Conservation (phyloP, 2,113 vertebrate genomes). For the Arvicanthis niloticus region DNA sequence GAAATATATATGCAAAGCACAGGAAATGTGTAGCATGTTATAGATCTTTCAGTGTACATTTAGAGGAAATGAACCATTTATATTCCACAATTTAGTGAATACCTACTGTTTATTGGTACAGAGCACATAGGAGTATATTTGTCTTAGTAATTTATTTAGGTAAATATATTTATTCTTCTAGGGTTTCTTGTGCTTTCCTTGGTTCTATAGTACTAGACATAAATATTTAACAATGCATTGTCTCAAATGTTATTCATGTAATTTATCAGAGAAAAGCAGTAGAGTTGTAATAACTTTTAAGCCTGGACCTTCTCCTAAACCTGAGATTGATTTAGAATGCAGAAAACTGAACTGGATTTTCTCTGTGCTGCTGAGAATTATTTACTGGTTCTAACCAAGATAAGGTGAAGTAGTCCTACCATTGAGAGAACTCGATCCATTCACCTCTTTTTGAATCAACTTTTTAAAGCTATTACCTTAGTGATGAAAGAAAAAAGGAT, state of each 20-base stretch:
- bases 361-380: conserved; percentile 54
- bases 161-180: conserved; percentile 94
- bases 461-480: conserved; percentile 59
- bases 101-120: conserved; percentile 94
- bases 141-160: conserved; percentile 94
- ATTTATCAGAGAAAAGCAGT: conserved; percentile 91
- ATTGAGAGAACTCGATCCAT: conserved; percentile 1
- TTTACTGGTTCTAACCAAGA: conserved; percentile 52
- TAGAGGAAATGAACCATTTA: conserved; percentile 94
- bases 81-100: conserved; percentile 94
- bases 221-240: conserved; percentile 94
- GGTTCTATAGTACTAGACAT: conserved; percentile 90
- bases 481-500: conserved; percentile 34
- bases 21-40: conserved; percentile 92
- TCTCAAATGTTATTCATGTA: conserved; percentile 93
- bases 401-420: background rate
- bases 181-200: conserved; percentile 89
- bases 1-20: conserved; percentile 94
- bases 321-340: conserved; percentile 88
- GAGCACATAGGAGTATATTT: conserved; percentile 93
- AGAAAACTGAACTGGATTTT: conserved; percentile 78
- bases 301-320: conserved; percentile 89
- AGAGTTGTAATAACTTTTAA: conserved; percentile 90
- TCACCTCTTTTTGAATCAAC: conserved; percentile 49
- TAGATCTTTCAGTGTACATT: conserved; percentile 93